Conservation (phyloP, 2,113 vertebrate genomes). For the Anseranas semipalmata region DNA sequence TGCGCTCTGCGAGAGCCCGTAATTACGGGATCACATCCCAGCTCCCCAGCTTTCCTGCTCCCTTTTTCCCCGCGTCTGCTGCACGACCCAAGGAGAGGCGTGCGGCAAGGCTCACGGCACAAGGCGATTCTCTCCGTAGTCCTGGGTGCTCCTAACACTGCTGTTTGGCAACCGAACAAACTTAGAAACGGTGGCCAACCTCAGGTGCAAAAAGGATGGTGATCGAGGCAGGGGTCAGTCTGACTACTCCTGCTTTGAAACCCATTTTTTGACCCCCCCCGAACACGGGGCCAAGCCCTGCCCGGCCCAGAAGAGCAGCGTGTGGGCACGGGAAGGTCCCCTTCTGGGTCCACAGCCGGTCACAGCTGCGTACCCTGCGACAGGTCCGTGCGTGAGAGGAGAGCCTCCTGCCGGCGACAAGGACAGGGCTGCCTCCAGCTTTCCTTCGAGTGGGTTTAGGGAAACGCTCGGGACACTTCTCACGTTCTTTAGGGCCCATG, state of each 20-base stretch:
- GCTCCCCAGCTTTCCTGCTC: neutral
- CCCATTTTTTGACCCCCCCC: neutral
- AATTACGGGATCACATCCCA: neutral
- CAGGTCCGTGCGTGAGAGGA: too few species aligned
- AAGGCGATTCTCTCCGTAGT: neutral
- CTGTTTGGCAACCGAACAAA: neutral
- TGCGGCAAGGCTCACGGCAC: neutral
- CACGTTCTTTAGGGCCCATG: neutral
- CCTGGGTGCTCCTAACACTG: neutral
- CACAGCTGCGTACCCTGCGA: too few species aligned
- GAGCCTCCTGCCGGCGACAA: too few species aligned
- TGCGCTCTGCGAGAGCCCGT: neutral
- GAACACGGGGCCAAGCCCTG: too few species aligned
- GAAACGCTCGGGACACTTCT: neutral
- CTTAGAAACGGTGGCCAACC: neutral
- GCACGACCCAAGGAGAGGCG: neutral
- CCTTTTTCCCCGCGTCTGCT: neutral
- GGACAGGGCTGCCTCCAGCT: neutral
- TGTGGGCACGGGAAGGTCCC: too few species aligned
- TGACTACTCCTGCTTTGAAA: neutral
- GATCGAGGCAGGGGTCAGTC: neutral
- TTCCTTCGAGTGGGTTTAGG: neutral
- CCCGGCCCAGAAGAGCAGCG: too few species aligned
- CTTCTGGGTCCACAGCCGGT: too few species aligned
- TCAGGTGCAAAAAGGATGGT: accelerated